Conservation (phyloP, 2,888 invertebrate genomes). For the Isotomurus palustris region DNA sequence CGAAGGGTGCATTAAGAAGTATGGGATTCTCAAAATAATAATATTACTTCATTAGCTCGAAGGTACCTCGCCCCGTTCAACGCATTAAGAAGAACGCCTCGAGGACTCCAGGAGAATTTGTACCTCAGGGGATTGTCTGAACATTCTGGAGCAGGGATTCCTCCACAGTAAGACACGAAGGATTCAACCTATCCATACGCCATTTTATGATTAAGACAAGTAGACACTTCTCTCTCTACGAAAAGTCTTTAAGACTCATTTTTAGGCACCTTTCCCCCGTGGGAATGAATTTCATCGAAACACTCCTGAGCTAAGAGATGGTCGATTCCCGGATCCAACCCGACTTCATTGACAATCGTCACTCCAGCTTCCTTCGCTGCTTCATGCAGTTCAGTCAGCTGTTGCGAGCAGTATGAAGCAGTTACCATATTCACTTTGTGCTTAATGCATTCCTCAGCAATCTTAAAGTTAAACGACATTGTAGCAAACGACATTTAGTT, state of each 20-base stretch:
- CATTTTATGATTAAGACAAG: too few relatives aligned
- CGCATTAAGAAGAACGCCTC: constrained; percentile 86
- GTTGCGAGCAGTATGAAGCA: constrained; percentile 86
- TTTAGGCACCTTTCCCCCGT: constrained; percentile 79
- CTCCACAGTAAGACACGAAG: constrained; percentile 94
- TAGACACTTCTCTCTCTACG: too few relatives aligned
- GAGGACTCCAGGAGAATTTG: constrained; percentile 96
- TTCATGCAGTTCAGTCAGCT: constrained; percentile 72
- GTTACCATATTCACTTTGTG: constrained; percentile 89
- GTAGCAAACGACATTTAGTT: too few relatives aligned
- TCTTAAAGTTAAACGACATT: too few relatives aligned
- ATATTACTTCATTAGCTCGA: constrained; percentile 66
- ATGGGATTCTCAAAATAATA: too few relatives aligned
- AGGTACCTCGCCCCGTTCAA: constrained; percentile 83
- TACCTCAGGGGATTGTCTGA: constrained; percentile 56
- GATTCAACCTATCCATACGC: constrained; percentile 75
- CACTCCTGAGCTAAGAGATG: constrained; percentile 95
- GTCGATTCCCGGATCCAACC: constrained; percentile 97
- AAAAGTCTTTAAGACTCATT: too few relatives aligned
- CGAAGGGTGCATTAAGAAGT: too few relatives aligned
- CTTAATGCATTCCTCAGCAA: constrained; percentile 80
- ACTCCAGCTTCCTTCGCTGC: constrained; percentile 80
- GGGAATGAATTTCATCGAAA: constrained; percentile 83
- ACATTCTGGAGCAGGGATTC: constrained; percentile 79
- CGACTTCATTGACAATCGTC: constrained; percentile 93